phyloP scores from a whole-genome alignment of 2,113 vertebrate species.

The Salminus brasiliensis region DNA sequence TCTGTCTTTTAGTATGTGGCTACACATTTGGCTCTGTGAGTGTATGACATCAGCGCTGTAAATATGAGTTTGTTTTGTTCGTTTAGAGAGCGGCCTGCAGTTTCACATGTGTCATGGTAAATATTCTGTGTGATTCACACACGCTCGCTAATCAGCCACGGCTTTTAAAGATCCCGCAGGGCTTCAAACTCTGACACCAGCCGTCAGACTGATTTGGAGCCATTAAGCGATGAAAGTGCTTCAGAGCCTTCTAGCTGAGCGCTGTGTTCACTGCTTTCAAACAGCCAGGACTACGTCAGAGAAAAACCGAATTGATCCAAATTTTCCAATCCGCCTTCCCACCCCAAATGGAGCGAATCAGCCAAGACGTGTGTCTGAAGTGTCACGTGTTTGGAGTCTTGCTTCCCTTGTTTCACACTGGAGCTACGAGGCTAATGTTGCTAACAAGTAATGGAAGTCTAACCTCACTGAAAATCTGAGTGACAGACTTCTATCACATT shows the following conservation, averaged over 20 bases:
- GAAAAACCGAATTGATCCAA: too few relatives aligned
- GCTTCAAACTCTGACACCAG: slow-evolving; percentile 33
- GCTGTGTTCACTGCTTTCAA: background rate
- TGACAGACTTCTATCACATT: too few relatives aligned
- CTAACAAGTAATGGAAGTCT: too few relatives aligned
- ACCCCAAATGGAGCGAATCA: too few relatives aligned
- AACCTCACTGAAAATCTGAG: too few relatives aligned
- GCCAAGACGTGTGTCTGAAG: too few relatives aligned
- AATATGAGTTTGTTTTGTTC: slow-evolving; percentile 41
- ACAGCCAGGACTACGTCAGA: too few relatives aligned
- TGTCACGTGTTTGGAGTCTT: too few relatives aligned
- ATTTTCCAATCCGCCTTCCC: too few relatives aligned
- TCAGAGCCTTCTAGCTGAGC: background rate
- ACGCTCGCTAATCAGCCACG: slow-evolving; percentile 31
- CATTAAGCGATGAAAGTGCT: background rate
- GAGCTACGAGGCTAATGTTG: too few relatives aligned
- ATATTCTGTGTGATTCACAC: slow-evolving; percentile 13
- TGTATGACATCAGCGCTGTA: slow-evolving; percentile 31
- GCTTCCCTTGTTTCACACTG: too few relatives aligned
- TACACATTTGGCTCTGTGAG: slow-evolving; percentile 1
- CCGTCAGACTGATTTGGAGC: slow-evolving; percentile 19
- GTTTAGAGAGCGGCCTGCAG: slow-evolving; percentile 9
- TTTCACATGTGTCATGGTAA: slow-evolving; percentile 21
- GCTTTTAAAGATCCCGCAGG: slow-evolving; percentile 37
- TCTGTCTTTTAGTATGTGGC: slow-evolving; percentile 8